Conservation (phyloP, 1,140 invertebrate genomes). For the Atta cephalotes region DNA sequence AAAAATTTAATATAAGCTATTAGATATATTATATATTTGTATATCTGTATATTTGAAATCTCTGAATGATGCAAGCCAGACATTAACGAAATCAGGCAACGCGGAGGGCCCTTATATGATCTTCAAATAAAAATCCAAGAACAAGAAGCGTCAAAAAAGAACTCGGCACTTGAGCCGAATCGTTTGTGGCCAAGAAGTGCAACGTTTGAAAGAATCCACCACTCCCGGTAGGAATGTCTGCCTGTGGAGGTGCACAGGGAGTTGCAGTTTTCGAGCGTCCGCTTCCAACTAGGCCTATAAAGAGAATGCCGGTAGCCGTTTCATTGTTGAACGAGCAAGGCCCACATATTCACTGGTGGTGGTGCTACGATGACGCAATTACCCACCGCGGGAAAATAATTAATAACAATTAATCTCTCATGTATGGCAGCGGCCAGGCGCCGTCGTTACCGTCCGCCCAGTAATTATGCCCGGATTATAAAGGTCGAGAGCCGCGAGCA, state of each 20-base stretch:
- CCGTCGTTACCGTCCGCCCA: conserved; percentile 77
- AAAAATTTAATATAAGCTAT: not conserved
- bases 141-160: conserved; percentile 15
- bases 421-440: conserved; percentile 75
- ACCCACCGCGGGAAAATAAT: conserved; percentile 84
- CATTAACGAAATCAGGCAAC: not conserved
- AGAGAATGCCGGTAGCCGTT: conserved; percentile 77
- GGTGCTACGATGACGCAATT: conserved; percentile 83
- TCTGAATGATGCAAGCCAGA: not conserved
- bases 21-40: not conserved
- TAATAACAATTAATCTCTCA: conserved; percentile 87
- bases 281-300: conserved; percentile 78
- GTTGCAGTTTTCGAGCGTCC: conserved; percentile 81
- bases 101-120: not conserved
- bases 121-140: conserved; percentile 37
- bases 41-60: not conserved
- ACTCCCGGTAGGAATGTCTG: conserved; percentile 47
- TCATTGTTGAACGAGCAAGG: conserved; percentile 82
- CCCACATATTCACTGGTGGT: conserved; percentile 70
- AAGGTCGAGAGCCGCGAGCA: conserved; percentile 83
- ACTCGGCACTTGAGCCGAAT: conserved; percentile 56
- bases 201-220: conserved; percentile 78
- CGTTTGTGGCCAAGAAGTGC: conserved; percentile 64
- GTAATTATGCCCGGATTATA: conserved; percentile 86
- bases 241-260: conserved; percentile 45